Evolutionary conservation across 1,140 invertebrate genomes (phyloP).

Genomic region (Euglossa dilemma): DNA sequence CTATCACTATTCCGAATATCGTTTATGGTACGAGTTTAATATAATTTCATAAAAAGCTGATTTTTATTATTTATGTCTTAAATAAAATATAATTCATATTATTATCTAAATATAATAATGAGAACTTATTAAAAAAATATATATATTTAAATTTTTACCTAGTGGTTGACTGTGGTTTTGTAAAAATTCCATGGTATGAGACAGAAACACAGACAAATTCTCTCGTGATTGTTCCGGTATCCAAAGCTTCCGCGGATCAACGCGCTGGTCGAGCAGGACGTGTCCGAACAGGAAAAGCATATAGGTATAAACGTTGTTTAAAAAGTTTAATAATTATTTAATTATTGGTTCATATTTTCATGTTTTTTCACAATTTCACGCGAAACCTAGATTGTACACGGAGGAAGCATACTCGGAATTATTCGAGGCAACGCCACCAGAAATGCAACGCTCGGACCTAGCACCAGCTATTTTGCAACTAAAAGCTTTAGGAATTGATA

Average conservation of each 20-base stretch:
- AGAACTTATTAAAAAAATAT: background rate
- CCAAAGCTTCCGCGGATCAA: conserved; percentile 95
- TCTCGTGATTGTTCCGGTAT: conserved; percentile 92
- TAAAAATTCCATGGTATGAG: conserved; percentile 97
- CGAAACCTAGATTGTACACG: conserved; percentile 86
- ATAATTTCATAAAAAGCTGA: background rate
- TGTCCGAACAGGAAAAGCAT: conserved; percentile 91
- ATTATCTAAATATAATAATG: background rate
- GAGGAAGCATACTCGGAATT: conserved; percentile 91
- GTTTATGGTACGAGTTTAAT: conserved; percentile 87
- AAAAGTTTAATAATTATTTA: conserved; percentile 21
- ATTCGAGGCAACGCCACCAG: conserved; percentile 89
- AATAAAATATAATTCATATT: background rate
- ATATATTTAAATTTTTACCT: conserved; percentile 66
- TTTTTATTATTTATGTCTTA: background rate
- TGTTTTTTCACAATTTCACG: conserved; percentile 50
- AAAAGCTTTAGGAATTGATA: conserved; percentile 97
- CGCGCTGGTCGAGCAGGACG: conserved; percentile 96
- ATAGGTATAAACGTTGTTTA: conserved; percentile 80
- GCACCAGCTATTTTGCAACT: conserved; percentile 94
- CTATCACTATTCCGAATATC: conserved; percentile 93
- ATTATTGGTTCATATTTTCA: conserved; percentile 39
- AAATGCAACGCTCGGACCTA: conserved; percentile 96
- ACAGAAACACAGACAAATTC: conserved; percentile 92
- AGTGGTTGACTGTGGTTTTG: conserved; percentile 98